These are phyloP conservation scores for Grus americana DNA, from an alignment of 2,113 vertebrate species.

Conservation along the genomic window DNA sequence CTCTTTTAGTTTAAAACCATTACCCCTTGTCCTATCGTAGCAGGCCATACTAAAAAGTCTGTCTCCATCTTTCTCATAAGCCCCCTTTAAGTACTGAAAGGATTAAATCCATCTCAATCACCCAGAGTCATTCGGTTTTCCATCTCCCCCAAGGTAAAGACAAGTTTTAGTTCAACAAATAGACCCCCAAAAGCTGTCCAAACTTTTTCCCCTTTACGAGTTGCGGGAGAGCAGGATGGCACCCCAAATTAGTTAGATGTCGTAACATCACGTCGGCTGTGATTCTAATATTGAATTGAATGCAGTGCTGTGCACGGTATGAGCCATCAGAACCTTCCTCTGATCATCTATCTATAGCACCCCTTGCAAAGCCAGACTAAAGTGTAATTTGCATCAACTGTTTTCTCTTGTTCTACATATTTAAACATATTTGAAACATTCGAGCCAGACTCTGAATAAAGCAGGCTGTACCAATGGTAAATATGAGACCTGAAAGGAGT, in stretches of 20 bases:
- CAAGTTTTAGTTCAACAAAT: neutral
- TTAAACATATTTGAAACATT: neutral
- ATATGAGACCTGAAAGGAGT: neutral
- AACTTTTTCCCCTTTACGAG: neutral
- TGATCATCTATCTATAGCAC: neutral
- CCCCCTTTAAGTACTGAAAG: neutral
- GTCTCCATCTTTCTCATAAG: neutral
- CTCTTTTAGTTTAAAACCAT: neutral
- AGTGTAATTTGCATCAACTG: neutral
- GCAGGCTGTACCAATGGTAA: neutral
- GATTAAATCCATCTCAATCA: neutral
- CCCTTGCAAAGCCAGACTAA: neutral
- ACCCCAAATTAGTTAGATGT: neutral
- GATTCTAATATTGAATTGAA: neutral
- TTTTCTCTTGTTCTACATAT: neutral
- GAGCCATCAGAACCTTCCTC: neutral
- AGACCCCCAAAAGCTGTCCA: neutral
- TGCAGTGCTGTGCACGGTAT: neutral
- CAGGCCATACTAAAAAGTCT: neutral
- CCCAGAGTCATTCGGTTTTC: neutral
- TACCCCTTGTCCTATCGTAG: neutral
- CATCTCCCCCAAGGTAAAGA: neutral
- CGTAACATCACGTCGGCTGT: accelerated
- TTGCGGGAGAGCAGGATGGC: neutral
- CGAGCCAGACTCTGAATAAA: neutral